These are phyloP conservation scores for Campoletis sonorensis DNA, from an alignment of 1,140 invertebrate genomes.

Conservation along the genomic window DNA sequence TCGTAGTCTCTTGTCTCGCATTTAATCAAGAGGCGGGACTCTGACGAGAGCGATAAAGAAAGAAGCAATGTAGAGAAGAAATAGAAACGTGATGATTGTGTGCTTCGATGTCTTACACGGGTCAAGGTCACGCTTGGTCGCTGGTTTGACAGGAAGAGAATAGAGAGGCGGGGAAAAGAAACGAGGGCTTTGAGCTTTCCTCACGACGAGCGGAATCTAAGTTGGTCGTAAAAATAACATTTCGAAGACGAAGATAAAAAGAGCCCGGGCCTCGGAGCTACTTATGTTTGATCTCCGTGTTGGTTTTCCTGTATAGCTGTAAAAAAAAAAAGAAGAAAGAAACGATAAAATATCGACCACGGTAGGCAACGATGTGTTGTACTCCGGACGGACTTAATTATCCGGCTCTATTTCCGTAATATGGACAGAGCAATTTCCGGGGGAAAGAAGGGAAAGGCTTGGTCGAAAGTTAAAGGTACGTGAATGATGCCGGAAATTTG, in stretches of 20 bases:
- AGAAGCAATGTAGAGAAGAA: too few species aligned
- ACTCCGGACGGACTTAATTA: conserved; percentile 22
- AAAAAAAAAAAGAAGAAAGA: too few species aligned
- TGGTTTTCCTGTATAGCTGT: too few species aligned
- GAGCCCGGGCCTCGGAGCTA: background rate
- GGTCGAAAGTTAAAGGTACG: background rate
- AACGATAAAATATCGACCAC: background rate
- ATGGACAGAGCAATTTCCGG: conserved; percentile 30
- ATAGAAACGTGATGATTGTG: background rate
- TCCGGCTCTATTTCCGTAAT: conserved; percentile 26
- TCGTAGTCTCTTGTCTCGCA: background rate
- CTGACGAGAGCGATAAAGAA: background rate
- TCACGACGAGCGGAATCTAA: too few species aligned
- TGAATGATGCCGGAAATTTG: conserved; percentile 8
- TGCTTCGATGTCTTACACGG: background rate
- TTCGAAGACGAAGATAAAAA: background rate
- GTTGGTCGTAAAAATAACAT: conserved; percentile 9
- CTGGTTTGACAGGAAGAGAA: background rate
- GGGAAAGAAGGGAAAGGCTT: background rate
- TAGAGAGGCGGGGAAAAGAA: background rate
- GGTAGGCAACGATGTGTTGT: background rate
- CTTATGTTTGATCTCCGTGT: background rate
- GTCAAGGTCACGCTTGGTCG: background rate
- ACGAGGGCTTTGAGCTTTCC: background rate
- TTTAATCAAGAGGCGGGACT: background rate